Conservation (phyloP, 2,888 invertebrate species). For the Globia sparganii region DNA sequence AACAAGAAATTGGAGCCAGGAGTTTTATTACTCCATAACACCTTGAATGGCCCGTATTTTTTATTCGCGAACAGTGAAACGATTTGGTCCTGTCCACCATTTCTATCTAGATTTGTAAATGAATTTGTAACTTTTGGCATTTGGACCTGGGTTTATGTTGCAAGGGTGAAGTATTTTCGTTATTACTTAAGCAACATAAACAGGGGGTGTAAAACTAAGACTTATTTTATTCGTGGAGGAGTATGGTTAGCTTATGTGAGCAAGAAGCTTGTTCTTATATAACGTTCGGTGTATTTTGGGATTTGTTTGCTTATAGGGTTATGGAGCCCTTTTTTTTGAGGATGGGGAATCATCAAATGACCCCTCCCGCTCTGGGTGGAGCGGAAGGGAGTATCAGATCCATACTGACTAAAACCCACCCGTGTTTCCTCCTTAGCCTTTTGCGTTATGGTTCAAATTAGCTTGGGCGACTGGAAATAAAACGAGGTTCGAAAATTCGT, state of each 20-base stretch:
- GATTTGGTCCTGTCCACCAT: constrained; percentile 67
- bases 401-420: too few species aligned
- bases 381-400: too few species aligned
- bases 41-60: constrained; percentile 72
- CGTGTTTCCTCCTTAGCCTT: too few species aligned
- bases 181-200: constrained; percentile 44
- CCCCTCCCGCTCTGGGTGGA: too few species aligned
- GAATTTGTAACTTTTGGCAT: constrained; percentile 30
- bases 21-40: constrained; percentile 74
- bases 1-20: constrained; percentile 71
- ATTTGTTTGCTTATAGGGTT: neutral
- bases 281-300: neutral
- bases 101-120: constrained; percentile 69
- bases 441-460: neutral
- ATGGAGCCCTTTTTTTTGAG: too few species aligned
- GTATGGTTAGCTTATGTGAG: constrained; percentile 20
- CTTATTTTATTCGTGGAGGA: constrained; percentile 30
- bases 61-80: constrained; percentile 71
- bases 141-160: constrained; percentile 22
- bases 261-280: neutral
- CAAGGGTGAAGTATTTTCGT: constrained; percentile 11
- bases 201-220: constrained; percentile 27
- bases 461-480: neutral
- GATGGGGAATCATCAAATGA: too few species aligned
- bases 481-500: neutral